Evolutionary conservation across 2,888 invertebrate genomes (phyloP), one percentile per base, ranked within the genome.

Genomic region (Diplazon laetatorius): DNA sequence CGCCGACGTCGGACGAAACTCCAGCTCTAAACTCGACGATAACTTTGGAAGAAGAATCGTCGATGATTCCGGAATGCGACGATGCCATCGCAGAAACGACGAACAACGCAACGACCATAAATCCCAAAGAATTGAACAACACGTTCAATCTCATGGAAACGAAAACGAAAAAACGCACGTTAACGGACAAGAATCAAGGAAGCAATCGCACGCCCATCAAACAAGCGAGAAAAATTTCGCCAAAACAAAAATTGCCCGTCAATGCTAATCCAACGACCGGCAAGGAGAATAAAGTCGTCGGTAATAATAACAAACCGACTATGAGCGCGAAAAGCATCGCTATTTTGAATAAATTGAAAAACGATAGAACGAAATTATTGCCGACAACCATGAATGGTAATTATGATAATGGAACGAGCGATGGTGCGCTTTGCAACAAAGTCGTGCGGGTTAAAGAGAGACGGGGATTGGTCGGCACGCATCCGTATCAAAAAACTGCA

Each of bases 291-390:
- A 86, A 87, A 74, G 81, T 65, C 25, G 50, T 6, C 1, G 66
- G 55, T 8, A 59, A 42, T 25, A 81, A 72, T 35, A 46, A 65
- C 6, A 20, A 22, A 46, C 75, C 63, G 8, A 72, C 76, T 8
- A 89, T 91, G 87, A 90, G 87, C 44, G 89, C 89, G 9, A 91
- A 89, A 68, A 90, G 87, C 76, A 79, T 90, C 8, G 89, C 89
- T 8, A 88, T 90, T 82, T 75, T 91, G 44, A 90, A 91, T 75
- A 90, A 87, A 80, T 63, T 91, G 14, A 91, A 90, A 73, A 83
- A 82, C 16, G 87, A 87, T 6, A 85, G 82, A 70, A 42, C 81
- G 16, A 88, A 84, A 72, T 62, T 71, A 5, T 63, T 76, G 25
- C 68, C 82, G 14, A 57, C 74, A 46, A 30, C 77, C 1, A 74